phyloP scores from a whole-genome alignment of 1,140 invertebrate genomes.

The Camponotus pennsylvanicus region DNA sequence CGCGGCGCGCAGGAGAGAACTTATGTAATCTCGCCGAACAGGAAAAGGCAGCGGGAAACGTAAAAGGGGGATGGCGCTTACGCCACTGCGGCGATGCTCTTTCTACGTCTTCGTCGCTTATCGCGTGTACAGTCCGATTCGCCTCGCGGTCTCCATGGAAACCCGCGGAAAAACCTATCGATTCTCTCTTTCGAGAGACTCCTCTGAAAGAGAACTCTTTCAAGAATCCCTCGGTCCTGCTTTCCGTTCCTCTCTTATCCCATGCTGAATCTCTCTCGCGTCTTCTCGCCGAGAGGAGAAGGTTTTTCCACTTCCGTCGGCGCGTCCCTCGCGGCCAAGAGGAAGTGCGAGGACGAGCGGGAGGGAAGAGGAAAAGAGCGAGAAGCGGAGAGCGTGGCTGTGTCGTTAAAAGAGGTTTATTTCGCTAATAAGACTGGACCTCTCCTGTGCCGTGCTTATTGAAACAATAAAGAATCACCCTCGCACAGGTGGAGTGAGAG shows the following conservation, averaged over 20 bases:
- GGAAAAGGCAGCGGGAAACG: constrained; percentile 68
- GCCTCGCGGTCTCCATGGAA: constrained; percentile 85
- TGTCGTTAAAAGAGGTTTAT: constrained; percentile 86
- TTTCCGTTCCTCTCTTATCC: constrained; percentile 62
- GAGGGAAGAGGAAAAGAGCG: background rate
- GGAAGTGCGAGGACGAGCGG: constrained; percentile 29
- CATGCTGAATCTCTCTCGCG: constrained; percentile 58
- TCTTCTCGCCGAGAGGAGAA: constrained; percentile 39
- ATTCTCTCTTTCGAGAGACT: constrained; percentile 84
- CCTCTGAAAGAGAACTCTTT: constrained; percentile 83
- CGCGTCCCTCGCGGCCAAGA: background rate
- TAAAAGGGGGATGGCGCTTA: constrained; percentile 72
- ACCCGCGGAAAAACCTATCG: constrained; percentile 86
- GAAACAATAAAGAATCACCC: constrained; percentile 86
- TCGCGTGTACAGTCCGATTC: constrained; percentile 81
- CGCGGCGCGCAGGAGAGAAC: constrained; percentile 16
- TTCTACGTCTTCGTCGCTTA: constrained; percentile 78
- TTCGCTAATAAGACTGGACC: constrained; percentile 86
- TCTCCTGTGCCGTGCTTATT: constrained; percentile 82
- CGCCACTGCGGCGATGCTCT: constrained; percentile 77
- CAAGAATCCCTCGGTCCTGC: constrained; percentile 79
- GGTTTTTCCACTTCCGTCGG: constrained; percentile 49
- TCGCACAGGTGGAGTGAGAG: constrained; percentile 63
- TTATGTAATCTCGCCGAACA: constrained; percentile 52
- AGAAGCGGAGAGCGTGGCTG: constrained; percentile 28